These are phyloP conservation scores for Scaptomyza hsui DNA, from an alignment of 1,140 invertebrate species.

Conservation along the genomic window DNA sequence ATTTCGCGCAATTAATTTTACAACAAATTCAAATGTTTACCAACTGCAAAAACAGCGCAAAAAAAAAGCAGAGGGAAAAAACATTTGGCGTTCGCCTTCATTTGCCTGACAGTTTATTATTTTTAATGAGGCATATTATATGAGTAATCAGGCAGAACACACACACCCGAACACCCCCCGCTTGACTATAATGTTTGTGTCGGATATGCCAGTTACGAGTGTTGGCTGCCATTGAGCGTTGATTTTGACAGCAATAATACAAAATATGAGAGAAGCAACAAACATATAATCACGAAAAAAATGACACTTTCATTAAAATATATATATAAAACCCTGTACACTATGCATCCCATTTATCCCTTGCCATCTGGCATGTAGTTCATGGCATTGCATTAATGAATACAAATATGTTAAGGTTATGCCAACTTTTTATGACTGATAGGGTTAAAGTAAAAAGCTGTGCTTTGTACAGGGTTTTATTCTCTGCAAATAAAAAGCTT, in stretches of 20 bases:
- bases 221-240: constrained; percentile 23
- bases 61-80: constrained; percentile 12
- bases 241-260: constrained; percentile 70
- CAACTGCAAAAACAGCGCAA: constrained; percentile 11
- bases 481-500: background rate
- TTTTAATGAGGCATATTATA: constrained; percentile 79
- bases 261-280: constrained; percentile 50
- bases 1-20: constrained; percentile 76
- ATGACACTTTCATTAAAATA: constrained; percentile 48
- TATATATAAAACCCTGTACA: constrained; percentile 14
- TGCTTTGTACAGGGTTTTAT: background rate
- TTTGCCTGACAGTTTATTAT: constrained; percentile 78
- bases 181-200: constrained; percentile 5
- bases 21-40: constrained; percentile 60
- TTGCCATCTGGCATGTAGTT: constrained; percentile 27
- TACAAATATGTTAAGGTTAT: constrained; percentile 31
- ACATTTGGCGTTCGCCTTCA: constrained; percentile 67
- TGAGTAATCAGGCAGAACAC: constrained; percentile 61
- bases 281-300: constrained; percentile 36
- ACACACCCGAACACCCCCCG: constrained; percentile 15
- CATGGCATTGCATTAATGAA: constrained; percentile 17
- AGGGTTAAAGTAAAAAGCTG: background rate
- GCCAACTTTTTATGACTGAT: constrained; percentile 9
- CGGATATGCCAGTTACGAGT: constrained; percentile 47
- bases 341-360: constrained; percentile 15